Evolutionary conservation across 2,888 invertebrate genomes (phyloP).

Genomic region (Phania funesta): DNA sequence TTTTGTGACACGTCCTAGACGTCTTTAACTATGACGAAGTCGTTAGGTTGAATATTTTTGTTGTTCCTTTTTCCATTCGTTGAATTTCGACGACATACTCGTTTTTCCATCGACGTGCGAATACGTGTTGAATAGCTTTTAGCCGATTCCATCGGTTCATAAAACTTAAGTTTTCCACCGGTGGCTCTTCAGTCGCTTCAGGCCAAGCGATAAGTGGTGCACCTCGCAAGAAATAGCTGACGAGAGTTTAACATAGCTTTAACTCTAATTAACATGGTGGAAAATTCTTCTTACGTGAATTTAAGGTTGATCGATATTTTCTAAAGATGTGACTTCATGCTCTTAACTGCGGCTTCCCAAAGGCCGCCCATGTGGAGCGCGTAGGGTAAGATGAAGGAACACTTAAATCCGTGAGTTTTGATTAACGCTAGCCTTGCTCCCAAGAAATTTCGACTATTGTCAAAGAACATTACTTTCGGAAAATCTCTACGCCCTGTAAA

Average conservation of each 20-base stretch:
- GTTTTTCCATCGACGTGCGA: too few relatives aligned
- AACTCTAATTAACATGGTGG: neutral
- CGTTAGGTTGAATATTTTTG: too few relatives aligned
- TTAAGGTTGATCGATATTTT: neutral
- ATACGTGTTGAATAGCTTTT: too few relatives aligned
- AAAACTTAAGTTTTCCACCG: neutral
- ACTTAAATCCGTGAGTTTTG: too few relatives aligned
- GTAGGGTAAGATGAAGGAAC: neutral
- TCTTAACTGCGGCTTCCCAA: constrained; percentile 42
- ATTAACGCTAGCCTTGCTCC: too few relatives aligned
- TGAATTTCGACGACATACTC: neutral
- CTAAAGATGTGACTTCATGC: constrained; percentile 38
- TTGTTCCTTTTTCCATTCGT: neutral
- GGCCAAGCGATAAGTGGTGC: neutral
- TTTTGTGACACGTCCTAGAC: too few relatives aligned
- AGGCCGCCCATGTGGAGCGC: constrained; percentile 14
- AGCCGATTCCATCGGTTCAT: neutral
- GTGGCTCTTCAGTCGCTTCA: neutral
- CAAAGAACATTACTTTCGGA: too few relatives aligned
- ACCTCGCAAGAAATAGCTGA: neutral
- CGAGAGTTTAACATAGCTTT: constrained; percentile 32
- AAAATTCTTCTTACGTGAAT: constrained; percentile 50
- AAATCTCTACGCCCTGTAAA: too few relatives aligned
- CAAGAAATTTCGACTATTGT: too few relatives aligned
- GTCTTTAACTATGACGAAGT: neutral